A percentile compares a stretch with the other conserved stretches of the same genome.
phyloP scores from a whole-genome alignment of 2,888 invertebrate genomes.

The Lithophane leautieri region DNA sequence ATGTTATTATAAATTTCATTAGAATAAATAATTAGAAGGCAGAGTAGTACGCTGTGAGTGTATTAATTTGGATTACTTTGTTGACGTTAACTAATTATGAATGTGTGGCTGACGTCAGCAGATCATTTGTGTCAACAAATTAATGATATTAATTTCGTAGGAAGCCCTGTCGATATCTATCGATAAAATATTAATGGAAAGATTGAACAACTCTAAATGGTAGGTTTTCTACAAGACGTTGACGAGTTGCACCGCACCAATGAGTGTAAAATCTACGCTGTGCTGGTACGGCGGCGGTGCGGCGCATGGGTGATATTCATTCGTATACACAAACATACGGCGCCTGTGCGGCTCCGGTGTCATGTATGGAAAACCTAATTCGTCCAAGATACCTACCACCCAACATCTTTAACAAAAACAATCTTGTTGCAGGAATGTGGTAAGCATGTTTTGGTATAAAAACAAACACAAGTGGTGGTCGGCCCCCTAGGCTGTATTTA shows the following conservation, averaged over 20 bases:
- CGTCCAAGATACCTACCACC: not conserved
- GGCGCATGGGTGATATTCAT: no score
- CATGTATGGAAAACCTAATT: not conserved
- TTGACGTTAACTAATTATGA: conserved; percentile 51
- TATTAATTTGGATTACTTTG: conserved; percentile 53
- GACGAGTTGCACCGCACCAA: no score
- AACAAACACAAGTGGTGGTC: not conserved
- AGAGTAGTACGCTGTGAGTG: conserved; percentile 40
- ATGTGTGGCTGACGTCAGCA: conserved; percentile 24
- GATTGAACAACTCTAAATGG: not conserved
- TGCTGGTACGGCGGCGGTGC: no score
- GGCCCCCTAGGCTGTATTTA: no score
- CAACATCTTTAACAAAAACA: not conserved
- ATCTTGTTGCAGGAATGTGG: not conserved
- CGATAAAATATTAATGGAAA: not conserved
- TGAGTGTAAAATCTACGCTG: no score
- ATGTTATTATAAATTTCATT: conserved; percentile 62
- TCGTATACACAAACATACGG: no score
- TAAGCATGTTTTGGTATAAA: not conserved
- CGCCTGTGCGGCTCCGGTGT: no score
- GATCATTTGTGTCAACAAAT: conserved; percentile 27
- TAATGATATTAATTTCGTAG: conserved; percentile 10
- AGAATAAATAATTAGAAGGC: conserved; percentile 65
- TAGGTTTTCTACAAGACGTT: no score
- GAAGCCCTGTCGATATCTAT: not conserved